Evolutionary conservation across 2,797 vertebrate species (phyloP).

Genomic region (Potorous gilbertii): DNA sequence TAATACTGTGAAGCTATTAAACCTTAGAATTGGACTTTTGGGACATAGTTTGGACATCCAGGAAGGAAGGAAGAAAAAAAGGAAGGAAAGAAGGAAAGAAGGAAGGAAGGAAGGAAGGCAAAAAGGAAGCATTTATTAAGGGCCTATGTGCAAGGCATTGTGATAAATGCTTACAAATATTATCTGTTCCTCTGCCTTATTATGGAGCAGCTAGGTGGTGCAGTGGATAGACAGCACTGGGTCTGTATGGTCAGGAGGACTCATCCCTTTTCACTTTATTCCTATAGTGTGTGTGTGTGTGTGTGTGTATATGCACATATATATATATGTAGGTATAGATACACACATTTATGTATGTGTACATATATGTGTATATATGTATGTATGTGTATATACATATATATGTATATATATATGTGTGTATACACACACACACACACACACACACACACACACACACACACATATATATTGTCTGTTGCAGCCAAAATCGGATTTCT

Average conservation of each 20-base stretch:
- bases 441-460: too few relatives aligned
- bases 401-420: too few relatives aligned
- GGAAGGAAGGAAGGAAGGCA: too few relatives aligned
- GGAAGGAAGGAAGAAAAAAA: neutral
- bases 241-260: neutral
- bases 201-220: neutral
- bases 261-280: neutral
- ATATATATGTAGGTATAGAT: too few relatives aligned
- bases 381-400: too few relatives aligned
- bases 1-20: neutral
- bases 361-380: too few relatives aligned
- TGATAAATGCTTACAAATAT: neutral
- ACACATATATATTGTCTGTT: neutral
- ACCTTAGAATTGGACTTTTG: neutral
- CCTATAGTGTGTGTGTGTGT: neutral
- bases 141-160: neutral
- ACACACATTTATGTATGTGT: too few relatives aligned
- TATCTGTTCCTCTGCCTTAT: neutral
- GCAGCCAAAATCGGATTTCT: neutral
- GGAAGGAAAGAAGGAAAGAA: neutral
- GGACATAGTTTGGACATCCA: accelerated
- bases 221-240: neutral
- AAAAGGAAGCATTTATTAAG: neutral
- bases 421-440: too few relatives aligned
- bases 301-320: too few relatives aligned